Evolutionary conservation across 2,113 vertebrate genomes (phyloP), one percentile per base, ranked within the genome.

Genomic region (Saccopteryx bilineata): DNA sequence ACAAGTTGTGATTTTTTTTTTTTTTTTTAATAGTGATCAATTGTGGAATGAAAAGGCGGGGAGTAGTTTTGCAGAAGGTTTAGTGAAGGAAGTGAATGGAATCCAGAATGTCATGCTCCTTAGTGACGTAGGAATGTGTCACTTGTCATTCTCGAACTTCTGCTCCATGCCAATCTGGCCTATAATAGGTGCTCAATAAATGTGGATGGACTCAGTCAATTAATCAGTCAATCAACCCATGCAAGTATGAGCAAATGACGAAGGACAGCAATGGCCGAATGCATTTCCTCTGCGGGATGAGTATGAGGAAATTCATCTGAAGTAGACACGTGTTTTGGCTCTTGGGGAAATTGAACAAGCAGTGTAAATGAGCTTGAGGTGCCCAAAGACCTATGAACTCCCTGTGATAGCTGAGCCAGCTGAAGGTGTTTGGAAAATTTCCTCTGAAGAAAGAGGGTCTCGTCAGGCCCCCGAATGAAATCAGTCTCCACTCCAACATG

Each of bases 121-220:
- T n/a, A 48, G 31, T 0, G 58, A 81, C 21, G 33, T 17, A 61
- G 39, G 61, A 52, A 66, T 24, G 12, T 31, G 31, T 50, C 24
- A 6, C 17, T 72, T 54, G 56, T 72, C 63, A 66, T 84, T 56
- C 56, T 61, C n/a, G 75, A 46, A 87, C 78, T 90, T 87, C 93
- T 48, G 7, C 74, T 76, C n/a, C 26, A 21, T 19, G 15, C 2
- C 63, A 89, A 82, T 52, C 46, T 78, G 83, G 69, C 17, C 56
- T 46, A 9, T 13, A 63, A 56, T 72, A 82, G 79, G 15, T 90
- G 63, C 63, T 92, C 65, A 61, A 5, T 79, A 76, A 76, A 86
- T 7, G 5, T 33, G 46, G 39, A 28, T 48, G 28, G 68, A 39
- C 58, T 60, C 76, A 9, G 14, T 48, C 1, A 48, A 1, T 33